Evolutionary conservation across 1,140 invertebrate genomes (phyloP).

Genomic region (Charaxes varanes): DNA sequence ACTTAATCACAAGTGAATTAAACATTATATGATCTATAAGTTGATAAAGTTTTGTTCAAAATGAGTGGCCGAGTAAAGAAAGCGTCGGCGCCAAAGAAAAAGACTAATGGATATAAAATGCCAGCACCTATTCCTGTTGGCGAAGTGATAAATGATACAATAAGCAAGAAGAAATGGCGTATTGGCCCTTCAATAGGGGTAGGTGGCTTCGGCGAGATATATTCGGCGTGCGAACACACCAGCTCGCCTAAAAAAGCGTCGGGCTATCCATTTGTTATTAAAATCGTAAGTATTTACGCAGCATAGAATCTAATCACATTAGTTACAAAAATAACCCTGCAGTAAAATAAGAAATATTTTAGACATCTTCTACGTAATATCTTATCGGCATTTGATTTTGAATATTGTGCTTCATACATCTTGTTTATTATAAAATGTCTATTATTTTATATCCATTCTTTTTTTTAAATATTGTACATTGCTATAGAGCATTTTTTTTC

Average conservation of each 20-base stretch:
- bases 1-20: no score
- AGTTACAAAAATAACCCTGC: no score
- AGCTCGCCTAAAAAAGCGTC: constrained; percentile 67
- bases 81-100: constrained; percentile 73
- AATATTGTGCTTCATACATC: no score
- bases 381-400: no score
- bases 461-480: no score
- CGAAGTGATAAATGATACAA: constrained; percentile 83
- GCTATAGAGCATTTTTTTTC: no score
- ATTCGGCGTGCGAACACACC: constrained; percentile 79
- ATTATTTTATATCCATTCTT: no score
- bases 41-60: constrained; percentile 14
- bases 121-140: constrained; percentile 85
- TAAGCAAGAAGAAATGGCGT: constrained; percentile 85
- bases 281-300: constrained; percentile 78
- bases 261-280: constrained; percentile 82
- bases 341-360: no score
- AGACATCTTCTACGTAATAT: no score
- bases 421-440: no score
- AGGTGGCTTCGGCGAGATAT: constrained; percentile 96
- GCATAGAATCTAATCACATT: neutral
- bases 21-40: no score
- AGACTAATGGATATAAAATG: constrained; percentile 81
- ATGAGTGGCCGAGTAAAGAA: constrained; percentile 60
- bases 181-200: constrained; percentile 90